Conservation (phyloP, 2,888 invertebrate species). For the Nowickia ferox region DNA sequence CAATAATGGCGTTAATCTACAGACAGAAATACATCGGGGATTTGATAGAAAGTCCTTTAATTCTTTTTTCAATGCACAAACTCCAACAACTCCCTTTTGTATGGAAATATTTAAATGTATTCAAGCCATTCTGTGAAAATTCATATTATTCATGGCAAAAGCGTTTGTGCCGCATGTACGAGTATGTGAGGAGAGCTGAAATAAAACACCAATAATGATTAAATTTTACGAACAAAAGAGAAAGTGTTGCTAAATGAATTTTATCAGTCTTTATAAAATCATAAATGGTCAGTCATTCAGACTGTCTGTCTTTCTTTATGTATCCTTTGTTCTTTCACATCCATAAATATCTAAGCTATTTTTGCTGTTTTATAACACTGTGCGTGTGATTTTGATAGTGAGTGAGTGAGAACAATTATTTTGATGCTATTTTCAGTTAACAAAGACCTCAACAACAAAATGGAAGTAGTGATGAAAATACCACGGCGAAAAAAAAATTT, state of each 20-base stretch:
- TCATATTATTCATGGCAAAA: background rate
- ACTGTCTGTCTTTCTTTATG: background rate
- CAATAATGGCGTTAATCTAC: constrained; percentile 62
- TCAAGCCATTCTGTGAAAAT: constrained; percentile 29
- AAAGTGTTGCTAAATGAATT: constrained; percentile 50
- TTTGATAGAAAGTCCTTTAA: constrained; percentile 67
- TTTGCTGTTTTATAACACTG: background rate
- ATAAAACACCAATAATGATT: constrained; percentile 54
- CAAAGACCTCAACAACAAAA: constrained; percentile 13
- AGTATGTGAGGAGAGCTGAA: constrained; percentile 44
- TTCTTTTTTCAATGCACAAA: background rate
- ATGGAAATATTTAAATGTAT: constrained; percentile 38
- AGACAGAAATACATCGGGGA: constrained; percentile 60
- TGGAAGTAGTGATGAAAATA: constrained; percentile 37
- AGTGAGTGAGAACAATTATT: constrained; percentile 10
- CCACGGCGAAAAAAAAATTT: constrained; percentile 16
- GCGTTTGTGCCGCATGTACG: constrained; percentile 6
- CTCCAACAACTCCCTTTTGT: constrained; percentile 39
- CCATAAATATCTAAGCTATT: constrained; percentile 29
- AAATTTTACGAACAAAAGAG: constrained; percentile 44
- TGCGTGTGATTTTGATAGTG: background rate
- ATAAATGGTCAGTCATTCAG: constrained; percentile 5
- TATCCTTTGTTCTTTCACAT: background rate
- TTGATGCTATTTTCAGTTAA: constrained; percentile 40
- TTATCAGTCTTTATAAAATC: constrained; percentile 40